These are phyloP conservation scores for Oscheius myriophilus DNA, from an alignment of 2,888 invertebrate genomes.

Conservation along the genomic window DNA sequence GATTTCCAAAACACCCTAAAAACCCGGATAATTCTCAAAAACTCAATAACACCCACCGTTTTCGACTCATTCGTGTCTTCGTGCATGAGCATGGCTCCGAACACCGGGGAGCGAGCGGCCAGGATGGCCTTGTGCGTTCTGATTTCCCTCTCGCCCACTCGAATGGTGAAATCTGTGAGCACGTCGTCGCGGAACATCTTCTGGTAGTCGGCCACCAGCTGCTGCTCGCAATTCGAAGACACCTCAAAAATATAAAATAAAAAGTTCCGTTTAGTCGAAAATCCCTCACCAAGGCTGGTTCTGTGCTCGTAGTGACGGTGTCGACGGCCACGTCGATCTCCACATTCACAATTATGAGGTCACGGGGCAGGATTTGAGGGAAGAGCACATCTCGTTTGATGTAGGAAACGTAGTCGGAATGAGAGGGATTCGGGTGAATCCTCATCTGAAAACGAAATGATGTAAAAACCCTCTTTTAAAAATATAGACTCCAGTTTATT, in stretches of 20 bases:
- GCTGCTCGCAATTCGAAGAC: conserved; percentile 44
- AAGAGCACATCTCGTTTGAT: conserved; percentile 70
- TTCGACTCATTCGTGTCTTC: conserved; percentile 67
- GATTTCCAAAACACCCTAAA: conserved; percentile 61
- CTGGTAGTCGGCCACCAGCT: conserved; percentile 66
- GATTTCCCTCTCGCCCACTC: conserved; percentile 53
- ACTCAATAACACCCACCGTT: conserved; percentile 43
- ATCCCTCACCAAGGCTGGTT: conserved; percentile 40
- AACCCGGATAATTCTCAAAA: neutral
- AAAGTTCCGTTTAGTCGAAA: too few species aligned
- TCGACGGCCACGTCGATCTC: conserved; percentile 71
- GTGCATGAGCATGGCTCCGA: conserved; percentile 69
- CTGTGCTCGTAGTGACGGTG: conserved; percentile 68
- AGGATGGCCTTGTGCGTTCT: conserved; percentile 67
- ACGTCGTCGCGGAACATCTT: conserved; percentile 61
- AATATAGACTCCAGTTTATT: too few species aligned
- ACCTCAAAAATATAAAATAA: conserved; percentile 18
- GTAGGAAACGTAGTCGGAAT: conserved; percentile 70
- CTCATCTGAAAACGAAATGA: conserved; percentile 55
- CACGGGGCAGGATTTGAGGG: conserved; percentile 70
- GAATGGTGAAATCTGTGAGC: conserved; percentile 67
- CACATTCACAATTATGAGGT: conserved; percentile 69
- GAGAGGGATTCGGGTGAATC: conserved; percentile 71
- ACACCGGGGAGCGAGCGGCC: conserved; percentile 69
- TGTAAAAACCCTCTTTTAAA: neutral